phyloP scores from a whole-genome alignment of 2,797 vertebrate genomes.

The Gobionotothen gibberifrons region DNA sequence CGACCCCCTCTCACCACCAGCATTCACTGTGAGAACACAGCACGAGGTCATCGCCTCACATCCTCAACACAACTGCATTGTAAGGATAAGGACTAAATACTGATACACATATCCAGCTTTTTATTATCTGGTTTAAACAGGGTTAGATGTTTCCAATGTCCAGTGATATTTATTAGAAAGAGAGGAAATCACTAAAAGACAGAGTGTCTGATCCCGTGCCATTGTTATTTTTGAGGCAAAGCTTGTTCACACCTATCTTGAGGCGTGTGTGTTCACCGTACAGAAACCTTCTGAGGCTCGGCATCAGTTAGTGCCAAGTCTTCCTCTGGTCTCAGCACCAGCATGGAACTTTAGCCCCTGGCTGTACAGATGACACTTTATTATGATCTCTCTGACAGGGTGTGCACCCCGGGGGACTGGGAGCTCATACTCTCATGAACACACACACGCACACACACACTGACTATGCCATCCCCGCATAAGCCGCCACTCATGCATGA shows the following conservation, averaged over 20 bases:
- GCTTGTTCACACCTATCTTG: slow-evolving; percentile 29
- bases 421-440: slow-evolving; percentile 51
- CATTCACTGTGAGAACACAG: not conserved
- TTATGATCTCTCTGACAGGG: slow-evolving; percentile 84
- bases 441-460: slow-evolving; percentile 36
- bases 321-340: slow-evolving; percentile 71
- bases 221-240: slow-evolving; percentile 31
- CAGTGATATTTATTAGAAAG: not conserved
- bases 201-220: slow-evolving; percentile 6
- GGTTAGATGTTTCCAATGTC: not conserved
- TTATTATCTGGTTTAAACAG: not conserved
- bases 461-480: slow-evolving; percentile 39
- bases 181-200: not conserved
- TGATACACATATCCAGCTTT: not conserved
- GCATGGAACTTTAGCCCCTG: slow-evolving; percentile 77
- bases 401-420: slow-evolving; percentile 71
- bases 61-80: not conserved
- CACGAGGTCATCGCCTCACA: not conserved
- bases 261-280: slow-evolving; percentile 43
- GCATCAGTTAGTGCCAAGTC: slow-evolving; percentile 64
- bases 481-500: slow-evolving; percentile 56
- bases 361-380: slow-evolving; percentile 82
- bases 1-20: not conserved
- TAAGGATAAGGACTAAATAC: not conserved
- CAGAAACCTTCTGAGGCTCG: slow-evolving; percentile 48